Conservation (phyloP, 2,797 vertebrate species). For the Tympanoctomys barrerae region DNA sequence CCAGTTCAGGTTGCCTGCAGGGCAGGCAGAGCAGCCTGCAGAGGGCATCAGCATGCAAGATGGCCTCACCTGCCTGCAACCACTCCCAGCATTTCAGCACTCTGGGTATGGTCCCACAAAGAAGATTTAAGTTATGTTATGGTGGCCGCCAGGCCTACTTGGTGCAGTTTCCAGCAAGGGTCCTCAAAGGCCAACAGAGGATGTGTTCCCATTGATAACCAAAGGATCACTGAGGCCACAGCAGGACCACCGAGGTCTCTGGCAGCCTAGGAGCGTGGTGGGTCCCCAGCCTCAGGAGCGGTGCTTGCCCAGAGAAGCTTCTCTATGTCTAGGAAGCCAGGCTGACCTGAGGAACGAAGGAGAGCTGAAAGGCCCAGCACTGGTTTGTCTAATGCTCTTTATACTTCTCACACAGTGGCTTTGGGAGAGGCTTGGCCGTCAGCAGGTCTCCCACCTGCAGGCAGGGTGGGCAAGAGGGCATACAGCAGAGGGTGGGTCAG, state of each 20-base stretch:
- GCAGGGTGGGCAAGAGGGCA: not conserved
- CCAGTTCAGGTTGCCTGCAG: not conserved
- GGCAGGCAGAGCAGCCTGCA: slow-evolving; percentile 61
- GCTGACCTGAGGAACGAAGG: not conserved
- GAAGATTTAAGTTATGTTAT: not conserved
- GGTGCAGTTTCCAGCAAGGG: not conserved
- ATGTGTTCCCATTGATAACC: not conserved
- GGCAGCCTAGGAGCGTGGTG: not conserved
- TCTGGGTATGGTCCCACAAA: not conserved
- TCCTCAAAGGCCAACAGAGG: not conserved
- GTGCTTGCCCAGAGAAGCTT: not conserved
- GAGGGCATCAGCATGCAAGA: slow-evolving; percentile 66
- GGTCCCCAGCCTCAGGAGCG: not conserved
- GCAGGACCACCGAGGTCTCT: not conserved
- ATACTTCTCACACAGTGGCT: not conserved
- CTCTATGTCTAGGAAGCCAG: not conserved
- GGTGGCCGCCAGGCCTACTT: not conserved
- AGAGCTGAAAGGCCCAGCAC: not conserved
- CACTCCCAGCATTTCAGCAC: not conserved
- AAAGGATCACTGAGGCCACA: not conserved
- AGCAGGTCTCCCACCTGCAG: not conserved
- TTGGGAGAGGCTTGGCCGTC: not conserved
- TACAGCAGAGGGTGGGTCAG: not conserved
- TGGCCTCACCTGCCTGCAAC: slow-evolving; percentile 29
- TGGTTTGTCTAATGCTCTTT: not conserved